These are phyloP conservation scores for Ernsta delagoae DNA, from an alignment of 2,888 invertebrate genomes.

Conservation along the genomic window DNA sequence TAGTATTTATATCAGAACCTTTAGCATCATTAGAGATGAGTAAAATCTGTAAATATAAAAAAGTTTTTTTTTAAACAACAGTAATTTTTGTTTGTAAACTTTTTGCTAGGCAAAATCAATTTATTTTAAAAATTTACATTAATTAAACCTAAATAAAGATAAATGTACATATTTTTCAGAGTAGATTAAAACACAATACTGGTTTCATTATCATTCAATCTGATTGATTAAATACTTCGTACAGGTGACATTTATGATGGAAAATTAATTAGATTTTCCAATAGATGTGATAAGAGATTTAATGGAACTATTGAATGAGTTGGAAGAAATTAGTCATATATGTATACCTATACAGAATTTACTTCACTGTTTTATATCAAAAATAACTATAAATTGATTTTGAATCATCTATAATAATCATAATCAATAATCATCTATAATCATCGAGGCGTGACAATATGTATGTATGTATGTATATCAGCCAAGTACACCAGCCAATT, in stretches of 20 bases:
- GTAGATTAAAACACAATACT: background rate
- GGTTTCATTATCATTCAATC: no score
- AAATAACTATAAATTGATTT: no score
- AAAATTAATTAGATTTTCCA: background rate
- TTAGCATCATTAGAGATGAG: background rate
- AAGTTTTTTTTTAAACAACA: no score
- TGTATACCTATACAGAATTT: background rate
- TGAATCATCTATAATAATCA: no score
- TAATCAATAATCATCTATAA: no score
- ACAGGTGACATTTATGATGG: background rate
- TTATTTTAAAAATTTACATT: conserved; percentile 9
- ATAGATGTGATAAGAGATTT: background rate
- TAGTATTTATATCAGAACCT: background rate
- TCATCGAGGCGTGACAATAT: no score
- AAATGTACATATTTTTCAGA: conserved; percentile 3
- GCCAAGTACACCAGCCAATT: no score
- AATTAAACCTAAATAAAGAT: no score
- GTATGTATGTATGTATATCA: no score
- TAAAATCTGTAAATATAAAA: conserved; percentile 9
- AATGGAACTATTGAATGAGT: background rate
- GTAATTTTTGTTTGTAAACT: no score
- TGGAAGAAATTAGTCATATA: background rate
- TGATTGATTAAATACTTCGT: background rate
- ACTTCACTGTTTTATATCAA: no score
- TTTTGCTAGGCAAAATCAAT: no score